Percentiles rank a stretch among this genome's conserved stretches.
Conservation (phyloP, 2,888 invertebrate species). For the Ichneumon xanthorius region DNA sequence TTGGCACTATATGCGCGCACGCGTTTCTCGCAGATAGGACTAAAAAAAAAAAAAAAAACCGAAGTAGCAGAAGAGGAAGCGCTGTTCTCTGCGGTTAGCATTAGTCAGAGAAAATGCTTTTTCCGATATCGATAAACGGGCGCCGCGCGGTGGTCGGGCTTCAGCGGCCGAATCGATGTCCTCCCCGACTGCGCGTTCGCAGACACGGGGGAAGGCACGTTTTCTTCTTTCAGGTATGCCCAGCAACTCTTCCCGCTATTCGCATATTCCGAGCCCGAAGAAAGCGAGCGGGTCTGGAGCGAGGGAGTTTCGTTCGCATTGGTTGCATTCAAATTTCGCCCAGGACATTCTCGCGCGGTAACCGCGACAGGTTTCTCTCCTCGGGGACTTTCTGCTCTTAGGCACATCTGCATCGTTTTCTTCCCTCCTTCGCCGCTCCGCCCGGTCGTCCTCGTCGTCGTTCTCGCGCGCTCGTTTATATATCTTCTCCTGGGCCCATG, state of each 20-base stretch:
- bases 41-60: not conserved
- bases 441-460: slow-evolving; percentile 20
- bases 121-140: slow-evolving; percentile 56
- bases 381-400: slow-evolving; percentile 23
- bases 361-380: slow-evolving; percentile 50
- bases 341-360: slow-evolving; percentile 28
- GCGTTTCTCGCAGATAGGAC: not conserved
- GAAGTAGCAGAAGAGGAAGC: not conserved
- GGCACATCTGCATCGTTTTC: slow-evolving; percentile 20
- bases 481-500: slow-evolving; percentile 23
- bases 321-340: slow-evolving; percentile 34
- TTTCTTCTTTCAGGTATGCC: slow-evolving; percentile 28
- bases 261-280: not conserved
- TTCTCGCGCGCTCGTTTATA: slow-evolving; percentile 26
- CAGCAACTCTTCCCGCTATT: slow-evolving; percentile 19
- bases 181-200: slow-evolving; percentile 17
- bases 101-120: slow-evolving; percentile 45
- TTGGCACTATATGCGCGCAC: not conserved
- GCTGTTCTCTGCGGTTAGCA: slow-evolving; percentile 17
- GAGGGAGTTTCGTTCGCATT: slow-evolving; percentile 41
- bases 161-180: slow-evolving; percentile 23
- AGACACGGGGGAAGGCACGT: slow-evolving; percentile 28
- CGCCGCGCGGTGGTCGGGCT: not conserved
- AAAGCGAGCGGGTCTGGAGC: not conserved
- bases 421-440: slow-evolving; percentile 18